Percentiles rank a stretch among this genome's conserved stretches.
Evolutionary conservation across 2,113 vertebrate genomes (phyloP).

Genomic region (Ciconia maguari): DNA sequence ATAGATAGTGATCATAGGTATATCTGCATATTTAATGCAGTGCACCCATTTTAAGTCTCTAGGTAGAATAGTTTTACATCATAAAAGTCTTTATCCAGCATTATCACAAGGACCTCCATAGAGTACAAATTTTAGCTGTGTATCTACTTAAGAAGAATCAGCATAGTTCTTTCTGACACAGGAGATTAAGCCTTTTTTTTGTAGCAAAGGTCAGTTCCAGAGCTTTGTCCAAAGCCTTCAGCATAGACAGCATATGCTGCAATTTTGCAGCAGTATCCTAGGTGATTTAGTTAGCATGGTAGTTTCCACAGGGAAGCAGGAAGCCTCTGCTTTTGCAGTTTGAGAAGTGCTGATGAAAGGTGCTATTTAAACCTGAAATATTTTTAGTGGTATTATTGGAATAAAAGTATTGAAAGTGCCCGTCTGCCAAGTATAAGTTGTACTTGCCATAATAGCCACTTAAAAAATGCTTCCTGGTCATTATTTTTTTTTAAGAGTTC

Average conservation of each 20-base stretch:
- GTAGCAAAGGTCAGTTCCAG: not conserved
- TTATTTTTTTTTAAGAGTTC: not conserved
- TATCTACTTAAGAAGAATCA: not conserved
- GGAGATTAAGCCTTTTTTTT: not conserved
- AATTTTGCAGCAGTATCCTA: not conserved
- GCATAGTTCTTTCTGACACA: not conserved
- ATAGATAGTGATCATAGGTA: not conserved
- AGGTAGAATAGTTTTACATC: not conserved
- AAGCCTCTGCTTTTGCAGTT: conserved; percentile 37
- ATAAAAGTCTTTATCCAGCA: not conserved
- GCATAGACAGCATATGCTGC: not conserved
- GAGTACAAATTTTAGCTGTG: not conserved
- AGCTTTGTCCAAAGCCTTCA: not conserved
- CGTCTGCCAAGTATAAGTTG: conserved; percentile 17
- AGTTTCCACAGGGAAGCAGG: not conserved
- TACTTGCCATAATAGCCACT: not conserved
- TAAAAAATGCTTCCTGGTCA: not conserved
- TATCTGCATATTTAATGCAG: not conserved
- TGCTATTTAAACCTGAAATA: conserved; percentile 22
- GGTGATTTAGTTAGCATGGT: not conserved
- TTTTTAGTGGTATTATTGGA: not conserved
- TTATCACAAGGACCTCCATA: not conserved
- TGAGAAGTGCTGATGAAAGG: conserved; percentile 60
- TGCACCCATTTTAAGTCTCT: not conserved
- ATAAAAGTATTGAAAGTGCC: conserved; percentile 36